Base-by-base conservation (phyloP, 53 echinoderm and acorn worm species). In the Stichopus horrens region DNA sequence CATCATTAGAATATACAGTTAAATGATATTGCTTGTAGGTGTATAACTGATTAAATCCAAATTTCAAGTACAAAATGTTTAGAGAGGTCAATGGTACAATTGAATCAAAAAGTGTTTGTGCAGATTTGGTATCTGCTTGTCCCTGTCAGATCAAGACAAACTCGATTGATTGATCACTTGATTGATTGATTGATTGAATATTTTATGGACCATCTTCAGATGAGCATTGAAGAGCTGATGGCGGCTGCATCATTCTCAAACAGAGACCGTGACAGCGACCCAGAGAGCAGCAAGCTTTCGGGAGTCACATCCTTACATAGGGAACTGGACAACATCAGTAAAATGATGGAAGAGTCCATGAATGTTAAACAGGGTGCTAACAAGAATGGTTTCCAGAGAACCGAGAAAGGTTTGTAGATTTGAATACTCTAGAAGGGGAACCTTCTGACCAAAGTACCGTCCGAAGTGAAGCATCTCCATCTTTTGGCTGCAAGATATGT, bases 161-260 rank as follows among this genome's bases (percentile, higher is more conserved):
- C 37, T 76, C 4, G 8, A 76, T 76, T 76, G 52, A 63, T 10
- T 63, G 7, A 63, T 63, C 16, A 4, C 10, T 63, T 7, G 10
- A 63, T 14, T 63, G 63, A 63, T 63, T 7, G 10, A 63, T 14
- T 63, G 63, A 63, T 63, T 4, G 63, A 63, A 13, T 4, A 63
- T 13, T 63, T 63, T 63, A 63, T 63, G 7, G 63, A 63, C 59
- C 79, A 57, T 22, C 54, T 84, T 4, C 58, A 96, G 96, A 96
- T 96, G 96, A 94, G 91, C 22, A 93, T 96, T 13, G 94, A 96
- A 13, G 96, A 96, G 78, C 57, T 96, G 56, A 96, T 96, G 91
- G 92, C 91, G 22, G 94, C 90, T 8, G 93, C 93, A 14, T 71
- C 92, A 20, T 77, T 83, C 52, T 79, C 89, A 13, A 77, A 91